phyloP scores from a whole-genome alignment of 2,113 vertebrate species.

The Festucalex cinctus region DNA sequence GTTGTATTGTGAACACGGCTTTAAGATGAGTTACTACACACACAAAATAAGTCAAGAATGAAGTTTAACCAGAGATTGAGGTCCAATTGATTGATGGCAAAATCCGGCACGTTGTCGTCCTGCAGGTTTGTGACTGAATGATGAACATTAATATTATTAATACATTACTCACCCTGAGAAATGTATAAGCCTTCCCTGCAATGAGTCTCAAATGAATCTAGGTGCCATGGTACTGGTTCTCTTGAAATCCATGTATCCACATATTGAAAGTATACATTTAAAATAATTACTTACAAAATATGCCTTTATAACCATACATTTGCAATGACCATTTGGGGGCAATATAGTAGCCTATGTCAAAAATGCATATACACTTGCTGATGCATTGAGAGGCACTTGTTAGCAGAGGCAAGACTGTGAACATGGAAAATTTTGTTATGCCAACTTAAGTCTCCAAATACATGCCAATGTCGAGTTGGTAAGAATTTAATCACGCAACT shows the following conservation, averaged over 20 bases:
- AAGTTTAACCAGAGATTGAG: conserved; percentile 10
- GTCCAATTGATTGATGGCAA: conserved; percentile 9
- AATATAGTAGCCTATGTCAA: not conserved
- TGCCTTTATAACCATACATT: conserved; percentile 16
- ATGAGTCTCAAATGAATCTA: conserved; percentile 9
- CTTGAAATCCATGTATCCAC: conserved; percentile 14
- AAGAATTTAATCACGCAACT: not conserved
- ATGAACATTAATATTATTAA: not conserved
- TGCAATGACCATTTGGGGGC: conserved; percentile 20
- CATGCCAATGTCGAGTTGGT: not conserved
- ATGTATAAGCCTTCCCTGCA: conserved; percentile 9
- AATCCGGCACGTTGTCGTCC: conserved; percentile 10
- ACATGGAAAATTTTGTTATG: not conserved
- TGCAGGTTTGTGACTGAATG: not conserved
- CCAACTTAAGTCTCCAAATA: conserved; percentile 2
- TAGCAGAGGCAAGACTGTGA: conserved; percentile 20
- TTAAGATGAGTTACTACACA: conserved; percentile 21
- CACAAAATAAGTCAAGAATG: conserved; percentile 27
- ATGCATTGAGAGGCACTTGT: conserved; percentile 64
- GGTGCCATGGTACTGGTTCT: not conserved
- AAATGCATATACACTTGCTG: conserved; percentile 38
- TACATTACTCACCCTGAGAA: conserved; percentile 33
- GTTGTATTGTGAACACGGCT: not conserved
- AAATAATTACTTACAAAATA: conserved; percentile 21
- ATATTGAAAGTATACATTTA: conserved; percentile 3